Evolutionary conservation across 2,797 vertebrate genomes (phyloP).

Genomic region (Simalia tracyae): DNA sequence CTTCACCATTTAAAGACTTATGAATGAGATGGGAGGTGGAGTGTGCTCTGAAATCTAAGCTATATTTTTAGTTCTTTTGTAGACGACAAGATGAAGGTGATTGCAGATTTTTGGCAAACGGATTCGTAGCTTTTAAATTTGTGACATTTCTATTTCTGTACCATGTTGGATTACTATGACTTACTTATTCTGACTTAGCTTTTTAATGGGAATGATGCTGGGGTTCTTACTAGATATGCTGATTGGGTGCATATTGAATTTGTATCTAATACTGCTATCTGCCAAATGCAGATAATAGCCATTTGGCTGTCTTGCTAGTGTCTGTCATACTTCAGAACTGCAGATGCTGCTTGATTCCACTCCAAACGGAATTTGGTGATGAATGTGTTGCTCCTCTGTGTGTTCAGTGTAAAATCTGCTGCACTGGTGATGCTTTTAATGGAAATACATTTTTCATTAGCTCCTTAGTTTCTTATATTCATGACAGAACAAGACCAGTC

Average conservation of each 20-base stretch:
- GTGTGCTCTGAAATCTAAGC: background rate
- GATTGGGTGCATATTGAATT: slow-evolving; percentile 6
- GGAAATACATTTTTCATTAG: background rate
- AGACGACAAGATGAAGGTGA: slow-evolving; percentile 30
- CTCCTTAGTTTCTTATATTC: background rate
- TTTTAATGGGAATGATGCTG: background rate
- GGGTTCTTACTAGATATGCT: background rate
- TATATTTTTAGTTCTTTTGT: background rate
- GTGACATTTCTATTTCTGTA: slow-evolving; percentile 39
- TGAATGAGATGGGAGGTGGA: background rate
- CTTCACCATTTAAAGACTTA: background rate
- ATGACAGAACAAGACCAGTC: background rate
- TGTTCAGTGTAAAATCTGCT: background rate
- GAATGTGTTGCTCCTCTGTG: slow-evolving; percentile 1
- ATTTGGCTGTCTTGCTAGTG: slow-evolving; percentile 5
- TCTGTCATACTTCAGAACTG: slow-evolving; percentile 17
- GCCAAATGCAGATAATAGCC: slow-evolving; percentile 16
- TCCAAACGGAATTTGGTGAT: slow-evolving; percentile 1
- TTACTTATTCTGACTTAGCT: background rate
- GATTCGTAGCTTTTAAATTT: slow-evolving; percentile 44
- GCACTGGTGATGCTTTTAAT: background rate
- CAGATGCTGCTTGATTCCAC: background rate
- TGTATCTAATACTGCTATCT: slow-evolving; percentile 3
- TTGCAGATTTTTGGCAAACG: slow-evolving; percentile 49
- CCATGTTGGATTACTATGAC: slow-evolving; percentile 6